Evolutionary conservation across 1,140 invertebrate genomes (phyloP).

Genomic region (Steinernema feltiae): DNA sequence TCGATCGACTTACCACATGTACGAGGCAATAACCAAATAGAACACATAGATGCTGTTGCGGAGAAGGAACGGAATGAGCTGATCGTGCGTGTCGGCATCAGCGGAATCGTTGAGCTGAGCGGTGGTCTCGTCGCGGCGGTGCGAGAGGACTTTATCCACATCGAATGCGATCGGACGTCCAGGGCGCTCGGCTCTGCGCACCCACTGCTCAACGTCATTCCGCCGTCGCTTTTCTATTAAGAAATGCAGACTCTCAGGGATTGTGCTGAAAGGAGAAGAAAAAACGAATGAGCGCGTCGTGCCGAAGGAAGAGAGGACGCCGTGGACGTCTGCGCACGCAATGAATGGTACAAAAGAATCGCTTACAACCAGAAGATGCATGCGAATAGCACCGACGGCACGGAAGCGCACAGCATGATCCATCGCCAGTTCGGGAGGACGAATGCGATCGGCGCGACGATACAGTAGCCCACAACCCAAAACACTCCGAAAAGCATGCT

Average conservation of each 20-base stretch:
- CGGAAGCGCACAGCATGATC: not conserved
- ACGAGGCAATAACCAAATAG: constrained; percentile 6
- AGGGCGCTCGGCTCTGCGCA: not conserved
- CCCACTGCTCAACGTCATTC: constrained; percentile 14
- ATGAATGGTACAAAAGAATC: not conserved
- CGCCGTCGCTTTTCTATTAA: constrained; percentile 15
- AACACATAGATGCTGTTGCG: not conserved
- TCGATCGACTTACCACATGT: constrained; percentile 18
- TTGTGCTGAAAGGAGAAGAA: constrained; percentile 7
- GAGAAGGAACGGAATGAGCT: constrained; percentile 5
- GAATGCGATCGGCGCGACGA: constrained; percentile 15
- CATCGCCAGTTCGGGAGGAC: constrained; percentile 18
- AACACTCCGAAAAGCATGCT: constrained; percentile 17
- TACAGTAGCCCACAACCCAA: constrained; percentile 22
- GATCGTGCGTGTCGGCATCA: not conserved
- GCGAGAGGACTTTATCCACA: constrained; percentile 12
- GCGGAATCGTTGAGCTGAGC: not conserved
- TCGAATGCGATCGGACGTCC: not conserved
- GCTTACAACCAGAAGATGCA: constrained; percentile 22
- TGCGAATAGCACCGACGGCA: constrained; percentile 13
- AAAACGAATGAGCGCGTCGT: too few relatives aligned
- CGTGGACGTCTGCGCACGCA: too few relatives aligned
- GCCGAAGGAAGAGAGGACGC: too few relatives aligned
- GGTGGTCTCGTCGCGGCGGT: not conserved
- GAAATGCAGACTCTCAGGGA: constrained; percentile 20